These are phyloP conservation scores for Hippopotamyrus pictus DNA, from an alignment of 2,797 vertebrate genomes.

Conservation along the genomic window DNA sequence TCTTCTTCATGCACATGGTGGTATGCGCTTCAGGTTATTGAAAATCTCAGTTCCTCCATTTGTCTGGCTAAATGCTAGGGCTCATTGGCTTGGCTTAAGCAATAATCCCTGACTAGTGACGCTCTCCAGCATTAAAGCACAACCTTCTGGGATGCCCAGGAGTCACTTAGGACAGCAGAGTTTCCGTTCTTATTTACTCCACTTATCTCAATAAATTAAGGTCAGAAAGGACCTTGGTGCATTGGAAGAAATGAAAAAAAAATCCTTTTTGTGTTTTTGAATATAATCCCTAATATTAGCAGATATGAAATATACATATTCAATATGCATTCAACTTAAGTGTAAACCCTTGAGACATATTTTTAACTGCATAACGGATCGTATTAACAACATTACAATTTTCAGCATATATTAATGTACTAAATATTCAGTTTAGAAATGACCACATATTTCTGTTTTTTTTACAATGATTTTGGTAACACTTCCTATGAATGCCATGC, in stretches of 20 bases:
- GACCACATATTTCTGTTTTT: not conserved
- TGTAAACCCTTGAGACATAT: not conserved
- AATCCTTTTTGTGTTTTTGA: not conserved
- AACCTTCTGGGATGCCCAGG: conserved; percentile 60
- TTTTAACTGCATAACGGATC: not conserved
- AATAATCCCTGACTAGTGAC: conserved; percentile 70
- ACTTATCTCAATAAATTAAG: conserved; percentile 26
- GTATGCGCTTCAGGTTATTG: conserved; percentile 58
- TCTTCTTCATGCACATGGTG: conserved; percentile 48
- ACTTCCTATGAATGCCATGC: not conserved
- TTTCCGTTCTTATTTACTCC: conserved; percentile 54
- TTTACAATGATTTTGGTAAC: not conserved
- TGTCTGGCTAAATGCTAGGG: conserved; percentile 70
- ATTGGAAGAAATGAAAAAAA: not conserved
- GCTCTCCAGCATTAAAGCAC: conserved; percentile 60
- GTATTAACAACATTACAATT: not conserved
- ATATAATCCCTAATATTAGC: not conserved
- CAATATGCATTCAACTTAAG: not conserved
- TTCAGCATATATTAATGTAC: not conserved
- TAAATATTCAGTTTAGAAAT: conserved; percentile 7
- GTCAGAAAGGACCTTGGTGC: conserved; percentile 3
- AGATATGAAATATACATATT: not conserved
- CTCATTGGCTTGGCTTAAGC: conserved; percentile 62
- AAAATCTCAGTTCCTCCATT: conserved; percentile 63
- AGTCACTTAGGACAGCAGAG: conserved; percentile 66